Conservation (phyloP, 2,113 vertebrate species). For the Tinamus guttatus region DNA sequence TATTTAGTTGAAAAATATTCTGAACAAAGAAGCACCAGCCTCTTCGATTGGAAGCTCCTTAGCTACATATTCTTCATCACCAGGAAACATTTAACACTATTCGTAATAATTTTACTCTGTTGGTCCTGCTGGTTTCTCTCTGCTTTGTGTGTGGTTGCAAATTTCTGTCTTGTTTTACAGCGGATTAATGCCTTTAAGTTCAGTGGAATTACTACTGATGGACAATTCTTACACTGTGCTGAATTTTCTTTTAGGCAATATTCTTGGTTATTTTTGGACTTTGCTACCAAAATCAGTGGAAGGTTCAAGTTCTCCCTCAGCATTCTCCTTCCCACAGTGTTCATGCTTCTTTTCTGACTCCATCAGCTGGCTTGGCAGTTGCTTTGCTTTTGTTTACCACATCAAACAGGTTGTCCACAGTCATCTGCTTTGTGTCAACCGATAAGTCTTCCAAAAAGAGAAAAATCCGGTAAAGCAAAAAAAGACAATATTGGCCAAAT, state of each 20-base stretch:
- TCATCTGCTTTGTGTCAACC: constrained; percentile 59
- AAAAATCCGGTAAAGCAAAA: constrained; percentile 44
- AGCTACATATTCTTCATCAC: not conserved
- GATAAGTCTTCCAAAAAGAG: constrained; percentile 52
- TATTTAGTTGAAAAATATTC: not conserved
- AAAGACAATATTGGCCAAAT: constrained; percentile 28
- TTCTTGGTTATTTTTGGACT: constrained; percentile 31
- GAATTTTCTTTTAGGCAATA: constrained; percentile 9
- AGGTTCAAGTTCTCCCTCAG: constrained; percentile 32
- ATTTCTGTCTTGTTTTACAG: not conserved
- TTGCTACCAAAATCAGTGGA: constrained; percentile 24
- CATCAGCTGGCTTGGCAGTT: constrained; percentile 30
- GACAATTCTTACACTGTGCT: not conserved
- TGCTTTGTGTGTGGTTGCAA: not conserved
- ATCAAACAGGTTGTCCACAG: constrained; percentile 68
- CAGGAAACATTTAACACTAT: not conserved
- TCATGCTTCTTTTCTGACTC: constrained; percentile 48
- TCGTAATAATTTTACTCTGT: not conserved
- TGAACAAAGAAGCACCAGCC: not conserved
- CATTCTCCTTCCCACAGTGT: constrained; percentile 41
- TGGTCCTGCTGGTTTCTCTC: not conserved
- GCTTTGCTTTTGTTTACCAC: constrained; percentile 70
- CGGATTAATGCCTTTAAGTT: not conserved
- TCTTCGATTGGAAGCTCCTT: not conserved
- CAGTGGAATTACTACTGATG: not conserved